Conservation (phyloP, 2,888 invertebrate genomes). For the Anodontia alba region DNA sequence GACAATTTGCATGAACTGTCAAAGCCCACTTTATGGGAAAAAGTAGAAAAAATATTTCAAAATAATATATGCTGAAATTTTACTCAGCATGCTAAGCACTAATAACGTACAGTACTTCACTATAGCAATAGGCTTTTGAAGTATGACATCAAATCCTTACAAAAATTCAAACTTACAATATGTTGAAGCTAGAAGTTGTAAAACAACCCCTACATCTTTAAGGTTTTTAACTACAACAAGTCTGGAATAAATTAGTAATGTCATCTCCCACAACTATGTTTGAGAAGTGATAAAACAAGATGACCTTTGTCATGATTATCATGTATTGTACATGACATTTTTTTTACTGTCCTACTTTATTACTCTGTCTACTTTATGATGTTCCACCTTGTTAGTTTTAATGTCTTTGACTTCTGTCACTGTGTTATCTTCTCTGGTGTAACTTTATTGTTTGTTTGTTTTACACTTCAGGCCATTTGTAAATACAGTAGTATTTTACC, state of each 20-base stretch:
- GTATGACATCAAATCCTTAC: too few species aligned
- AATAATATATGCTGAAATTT: too few species aligned
- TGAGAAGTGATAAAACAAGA: not conserved
- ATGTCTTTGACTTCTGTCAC: not conserved
- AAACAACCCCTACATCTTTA: too few species aligned
- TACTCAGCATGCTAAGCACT: too few species aligned
- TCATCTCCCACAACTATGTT: not conserved
- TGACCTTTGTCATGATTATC: not conserved
- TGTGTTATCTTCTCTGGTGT: constrained; percentile 3
- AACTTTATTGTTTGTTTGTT: constrained; percentile 1
- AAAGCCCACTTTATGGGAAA: too few species aligned
- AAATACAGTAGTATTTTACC: not conserved
- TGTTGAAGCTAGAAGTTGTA: too few species aligned
- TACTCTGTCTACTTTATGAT: not conserved
- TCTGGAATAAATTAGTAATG: not conserved
- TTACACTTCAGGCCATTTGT: not conserved
- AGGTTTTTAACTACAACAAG: too few species aligned
- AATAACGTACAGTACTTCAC: too few species aligned
- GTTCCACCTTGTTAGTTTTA: constrained; percentile 10
- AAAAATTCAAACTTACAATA: too few species aligned
- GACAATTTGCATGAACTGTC: too few species aligned
- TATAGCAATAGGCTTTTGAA: too few species aligned
- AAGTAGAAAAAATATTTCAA: too few species aligned
- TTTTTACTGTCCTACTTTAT: not conserved
- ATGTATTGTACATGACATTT: not conserved